Evolutionary conservation across 2,113 vertebrate genomes (phyloP).

Genomic region (Hyperopisus bebe): DNA sequence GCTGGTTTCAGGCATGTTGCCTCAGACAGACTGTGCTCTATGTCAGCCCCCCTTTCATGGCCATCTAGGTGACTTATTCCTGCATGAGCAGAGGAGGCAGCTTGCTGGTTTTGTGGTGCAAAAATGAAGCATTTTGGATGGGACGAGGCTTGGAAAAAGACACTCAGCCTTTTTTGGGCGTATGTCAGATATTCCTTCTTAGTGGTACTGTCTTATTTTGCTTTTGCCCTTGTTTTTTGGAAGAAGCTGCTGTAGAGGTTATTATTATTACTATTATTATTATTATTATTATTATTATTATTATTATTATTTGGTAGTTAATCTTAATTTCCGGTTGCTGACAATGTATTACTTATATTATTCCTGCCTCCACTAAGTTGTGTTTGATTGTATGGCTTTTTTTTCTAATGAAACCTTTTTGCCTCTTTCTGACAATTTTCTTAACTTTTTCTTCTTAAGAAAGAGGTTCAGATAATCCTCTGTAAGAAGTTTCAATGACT

Average conservation of each 20-base stretch:
- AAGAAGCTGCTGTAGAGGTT: background rate
- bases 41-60: background rate
- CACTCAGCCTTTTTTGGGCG: background rate
- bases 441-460: slow-evolving; percentile 25
- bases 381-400: background rate
- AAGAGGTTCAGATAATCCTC: slow-evolving; percentile 17
- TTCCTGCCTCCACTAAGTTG: background rate
- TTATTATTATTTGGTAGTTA: background rate
- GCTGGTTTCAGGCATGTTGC: background rate
- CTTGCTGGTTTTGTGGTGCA: background rate
- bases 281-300: background rate
- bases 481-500: slow-evolving; percentile 28
- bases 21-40: background rate
- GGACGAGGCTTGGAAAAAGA: background rate
- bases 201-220: background rate
- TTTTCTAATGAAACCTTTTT: background rate
- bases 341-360: background rate
- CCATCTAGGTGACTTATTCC: background rate
- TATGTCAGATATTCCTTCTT: background rate
- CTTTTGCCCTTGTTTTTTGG: background rate
- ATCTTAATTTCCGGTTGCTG: background rate
- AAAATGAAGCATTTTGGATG: background rate
- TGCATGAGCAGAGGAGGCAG: background rate
- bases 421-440: background rate
- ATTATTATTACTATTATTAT: background rate